These are phyloP conservation scores for Nycticebus coucang DNA, from an alignment of 2,113 vertebrate genomes.

Conservation along the genomic window DNA sequence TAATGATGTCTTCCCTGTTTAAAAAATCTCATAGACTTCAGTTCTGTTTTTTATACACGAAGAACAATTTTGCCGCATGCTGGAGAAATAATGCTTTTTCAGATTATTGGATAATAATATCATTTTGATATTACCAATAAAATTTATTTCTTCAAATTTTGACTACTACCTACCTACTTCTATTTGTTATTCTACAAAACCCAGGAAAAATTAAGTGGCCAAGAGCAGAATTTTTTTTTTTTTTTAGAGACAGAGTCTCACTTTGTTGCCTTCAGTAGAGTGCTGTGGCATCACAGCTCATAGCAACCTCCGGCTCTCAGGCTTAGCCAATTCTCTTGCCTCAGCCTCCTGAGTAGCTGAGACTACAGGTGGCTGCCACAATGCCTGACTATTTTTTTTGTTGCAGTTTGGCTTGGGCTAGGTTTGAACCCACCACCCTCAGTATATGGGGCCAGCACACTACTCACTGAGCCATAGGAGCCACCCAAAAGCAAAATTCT, in stretches of 20 bases:
- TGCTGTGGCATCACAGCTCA: too few relatives aligned
- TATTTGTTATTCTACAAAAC: background rate
- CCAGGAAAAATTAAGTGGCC: background rate
- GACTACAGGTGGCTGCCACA: too few relatives aligned
- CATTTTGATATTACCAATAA: background rate
- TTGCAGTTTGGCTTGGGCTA: too few relatives aligned
- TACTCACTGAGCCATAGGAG: too few relatives aligned
- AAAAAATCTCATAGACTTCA: background rate
- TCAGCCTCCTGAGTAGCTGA: too few relatives aligned
- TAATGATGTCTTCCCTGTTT: background rate
- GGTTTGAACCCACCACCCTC: too few relatives aligned
- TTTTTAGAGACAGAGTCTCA: too few relatives aligned
- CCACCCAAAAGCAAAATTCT: background rate
- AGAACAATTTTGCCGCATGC: background rate
- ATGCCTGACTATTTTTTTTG: too few relatives aligned
- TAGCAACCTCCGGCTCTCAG: too few relatives aligned
- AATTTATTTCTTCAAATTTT: background rate
- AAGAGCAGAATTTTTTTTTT: background rate
- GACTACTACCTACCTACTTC: background rate
- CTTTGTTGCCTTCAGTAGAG: too few relatives aligned
- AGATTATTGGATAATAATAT: background rate
- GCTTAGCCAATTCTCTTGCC: too few relatives aligned
- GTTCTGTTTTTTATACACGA: background rate
- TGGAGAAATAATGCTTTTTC: background rate
- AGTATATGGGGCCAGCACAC: too few relatives aligned